Conservation (phyloP, 2,888 invertebrate genomes). For the Scrobipalpa costella region DNA sequence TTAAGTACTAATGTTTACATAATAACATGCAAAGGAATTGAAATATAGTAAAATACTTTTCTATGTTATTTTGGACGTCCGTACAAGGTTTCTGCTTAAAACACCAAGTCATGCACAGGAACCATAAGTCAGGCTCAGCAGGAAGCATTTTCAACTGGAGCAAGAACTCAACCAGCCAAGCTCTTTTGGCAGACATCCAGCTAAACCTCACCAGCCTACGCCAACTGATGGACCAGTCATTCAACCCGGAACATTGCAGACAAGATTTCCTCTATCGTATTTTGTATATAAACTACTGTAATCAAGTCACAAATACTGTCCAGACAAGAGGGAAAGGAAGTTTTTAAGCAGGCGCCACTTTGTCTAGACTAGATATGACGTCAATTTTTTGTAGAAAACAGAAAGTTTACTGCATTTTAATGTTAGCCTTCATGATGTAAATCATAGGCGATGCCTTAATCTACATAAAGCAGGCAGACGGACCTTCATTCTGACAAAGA, state of each 20-base stretch:
- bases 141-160: not conserved
- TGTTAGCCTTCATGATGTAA: no score
- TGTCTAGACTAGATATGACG: slow-evolving; percentile 3
- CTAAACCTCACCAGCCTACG: not conserved
- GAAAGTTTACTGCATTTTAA: no score
- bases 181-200: not conserved
- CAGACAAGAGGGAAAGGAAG: not conserved
- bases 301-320: not conserved
- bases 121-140: not conserved
- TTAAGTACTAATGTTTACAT: no score
- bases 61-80: no score
- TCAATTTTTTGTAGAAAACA: not conserved
- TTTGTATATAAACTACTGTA: not conserved
- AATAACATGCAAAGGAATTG: no score
- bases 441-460: no score
- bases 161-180: not conserved
- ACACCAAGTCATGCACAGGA: no score
- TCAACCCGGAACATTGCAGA: slow-evolving; percentile 14
- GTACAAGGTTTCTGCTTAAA: no score
- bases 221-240: slow-evolving; percentile 10
- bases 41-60: no score
- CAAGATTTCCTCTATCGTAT: no score
- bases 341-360: not conserved
- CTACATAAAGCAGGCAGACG: no score
- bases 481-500: no score